These are phyloP conservation scores for Caradrina kadenii DNA, from an alignment of 2,888 invertebrate species.

Conservation along the genomic window DNA sequence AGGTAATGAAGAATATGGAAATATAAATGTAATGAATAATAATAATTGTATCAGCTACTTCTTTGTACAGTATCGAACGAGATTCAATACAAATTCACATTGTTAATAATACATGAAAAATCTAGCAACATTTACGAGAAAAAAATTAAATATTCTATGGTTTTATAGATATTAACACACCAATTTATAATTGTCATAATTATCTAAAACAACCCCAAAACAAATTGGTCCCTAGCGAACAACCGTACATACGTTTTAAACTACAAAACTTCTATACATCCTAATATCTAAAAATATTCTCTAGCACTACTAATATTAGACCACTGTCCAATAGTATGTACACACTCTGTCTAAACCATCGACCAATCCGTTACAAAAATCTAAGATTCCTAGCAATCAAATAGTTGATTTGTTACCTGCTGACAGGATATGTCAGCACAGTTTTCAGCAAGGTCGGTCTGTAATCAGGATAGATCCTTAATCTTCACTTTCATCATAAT, in stretches of 20 bases:
- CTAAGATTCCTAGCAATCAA: conserved; percentile 87
- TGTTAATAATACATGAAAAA: conserved; percentile 42
- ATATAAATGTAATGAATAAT: conserved; percentile 40
- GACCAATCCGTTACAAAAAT: conserved; percentile 74
- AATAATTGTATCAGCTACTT: conserved; percentile 49
- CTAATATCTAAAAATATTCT: conserved; percentile 69
- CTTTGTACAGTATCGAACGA: conserved; percentile 45
- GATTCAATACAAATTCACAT: conserved; percentile 42
- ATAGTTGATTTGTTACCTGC: conserved; percentile 86
- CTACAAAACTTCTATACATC: conserved; percentile 75
- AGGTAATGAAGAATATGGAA: conserved; percentile 42
- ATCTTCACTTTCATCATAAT: conserved; percentile 73
- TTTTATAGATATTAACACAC: conserved; percentile 55
- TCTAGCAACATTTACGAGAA: conserved; percentile 57
- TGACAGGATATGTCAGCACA: conserved; percentile 91
- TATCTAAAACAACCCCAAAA: conserved; percentile 71
- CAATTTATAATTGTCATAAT: conserved; percentile 55
- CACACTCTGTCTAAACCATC: conserved; percentile 75
- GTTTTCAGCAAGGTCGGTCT: conserved; percentile 89
- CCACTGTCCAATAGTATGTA: conserved; percentile 61
- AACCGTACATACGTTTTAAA: conserved; percentile 63
- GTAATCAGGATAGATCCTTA: conserved; percentile 86
- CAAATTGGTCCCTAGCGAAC: conserved; percentile 71
- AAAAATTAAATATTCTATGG: conserved; percentile 55
- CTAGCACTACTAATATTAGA: conserved; percentile 78